Evolutionary conservation across 2,888 invertebrate species (phyloP), one percentile per base, ranked within the genome.

Genomic region (Drosophila suboccidentalis): DNA sequence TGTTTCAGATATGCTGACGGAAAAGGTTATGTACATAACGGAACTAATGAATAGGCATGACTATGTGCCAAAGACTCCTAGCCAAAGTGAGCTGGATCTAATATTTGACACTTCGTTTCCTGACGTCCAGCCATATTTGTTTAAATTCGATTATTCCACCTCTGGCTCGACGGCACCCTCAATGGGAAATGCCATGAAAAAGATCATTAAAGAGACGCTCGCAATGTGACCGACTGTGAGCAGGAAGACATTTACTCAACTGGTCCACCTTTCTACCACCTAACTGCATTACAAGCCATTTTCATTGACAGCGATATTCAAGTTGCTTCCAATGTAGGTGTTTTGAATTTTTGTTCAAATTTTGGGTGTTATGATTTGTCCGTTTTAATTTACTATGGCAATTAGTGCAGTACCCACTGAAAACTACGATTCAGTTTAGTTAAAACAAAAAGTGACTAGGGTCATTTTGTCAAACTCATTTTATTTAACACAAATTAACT

Each of bases 101-200:
- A 96, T 99, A 81, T 99, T 99, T 93, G 99, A 99, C 93, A 98
- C 98, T 17, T 95, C 96, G 36, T 98, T 96, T 93, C 94, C 95
- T 1, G 99, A 99, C 93, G 96, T 99, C 59, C 99, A 99, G 93
- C 99, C 99, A 59, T 99, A 99, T 93, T 94, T 99, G 80, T 99
- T 98, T 94, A 98, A 97, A 94, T 95, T 98, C 90, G 95, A 96
- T 81, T 97, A 96, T 92, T 96, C 96, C 68, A 94, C 97, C 68
- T 95, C 96, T 43, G 97, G 96, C 63, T 96, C 97, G 61, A 94
- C 96, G 65, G 95, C 95, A 76, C 95, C 96, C 4, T 96, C 97
- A 2, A 96, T 98, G 87, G 96, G 97, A 51, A 96, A 96, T 90
- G 97, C 98, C 5, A 96, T 98, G 94, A 96, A 97, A 90, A 98